phyloP scores from a whole-genome alignment of 2,797 vertebrate species.

The Catamblyrhynchus diadema region DNA sequence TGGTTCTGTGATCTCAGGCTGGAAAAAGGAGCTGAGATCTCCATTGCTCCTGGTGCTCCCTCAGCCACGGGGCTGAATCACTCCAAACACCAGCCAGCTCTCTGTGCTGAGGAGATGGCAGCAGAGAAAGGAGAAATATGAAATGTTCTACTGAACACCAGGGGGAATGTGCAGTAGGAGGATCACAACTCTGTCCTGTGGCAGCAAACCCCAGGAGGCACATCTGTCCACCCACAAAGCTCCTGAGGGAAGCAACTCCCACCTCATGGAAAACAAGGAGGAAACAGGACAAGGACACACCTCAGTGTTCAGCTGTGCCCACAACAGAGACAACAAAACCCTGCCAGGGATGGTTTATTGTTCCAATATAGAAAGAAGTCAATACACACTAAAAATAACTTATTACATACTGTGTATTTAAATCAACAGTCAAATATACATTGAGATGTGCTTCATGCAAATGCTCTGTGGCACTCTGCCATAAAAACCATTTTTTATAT shows the following conservation, averaged over 20 bases:
- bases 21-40: background rate
- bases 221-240: background rate
- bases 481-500: conserved; percentile 51
- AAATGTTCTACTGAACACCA: background rate
- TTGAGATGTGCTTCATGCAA: conserved; percentile 53
- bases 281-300: background rate
- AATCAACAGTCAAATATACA: conserved; percentile 68
- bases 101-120: background rate
- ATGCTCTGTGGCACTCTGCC: conserved; percentile 37
- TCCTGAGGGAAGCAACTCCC: background rate
- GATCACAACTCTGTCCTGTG: fast-evolving
- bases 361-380: conserved; percentile 21
- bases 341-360: conserved; percentile 1
- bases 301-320: conserved; percentile 10
- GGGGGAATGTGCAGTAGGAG: background rate
- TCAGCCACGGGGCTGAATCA: background rate
- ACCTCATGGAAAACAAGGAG: background rate
- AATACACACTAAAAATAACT: conserved; percentile 43
- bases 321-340: background rate
- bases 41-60: background rate
- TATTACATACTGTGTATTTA: conserved; percentile 31
- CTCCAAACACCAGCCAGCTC: fast-evolving
- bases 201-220: fast-evolving
- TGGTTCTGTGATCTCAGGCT: background rate
- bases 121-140: background rate